phyloP scores from a whole-genome alignment of 2,888 invertebrate genomes.

The Phorcus lineatus region DNA sequence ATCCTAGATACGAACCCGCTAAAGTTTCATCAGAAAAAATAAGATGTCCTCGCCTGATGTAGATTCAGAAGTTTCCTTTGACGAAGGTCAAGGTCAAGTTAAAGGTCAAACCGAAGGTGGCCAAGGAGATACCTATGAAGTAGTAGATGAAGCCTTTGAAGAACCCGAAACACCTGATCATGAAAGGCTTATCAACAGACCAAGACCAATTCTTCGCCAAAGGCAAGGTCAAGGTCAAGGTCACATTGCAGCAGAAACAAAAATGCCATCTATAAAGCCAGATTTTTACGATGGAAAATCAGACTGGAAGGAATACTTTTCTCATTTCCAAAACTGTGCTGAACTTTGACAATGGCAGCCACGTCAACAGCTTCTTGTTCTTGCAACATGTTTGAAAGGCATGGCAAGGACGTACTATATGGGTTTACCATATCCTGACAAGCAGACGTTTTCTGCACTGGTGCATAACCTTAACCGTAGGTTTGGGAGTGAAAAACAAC shows the following conservation, averaged over 20 bases:
- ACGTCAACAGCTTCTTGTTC: not conserved
- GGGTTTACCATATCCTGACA: not conserved
- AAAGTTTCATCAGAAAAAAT: not conserved
- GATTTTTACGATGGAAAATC: not conserved
- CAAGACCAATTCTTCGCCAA: too few relatives aligned
- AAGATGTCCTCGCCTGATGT: not conserved
- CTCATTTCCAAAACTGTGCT: not conserved
- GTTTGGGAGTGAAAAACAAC: conserved; percentile 4
- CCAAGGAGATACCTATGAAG: not conserved
- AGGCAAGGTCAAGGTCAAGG: not conserved
- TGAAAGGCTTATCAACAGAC: too few relatives aligned
- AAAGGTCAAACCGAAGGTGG: not conserved
- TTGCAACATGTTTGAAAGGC: not conserved
- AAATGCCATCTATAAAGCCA: not conserved
- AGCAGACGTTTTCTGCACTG: not conserved
- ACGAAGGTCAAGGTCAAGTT: not conserved
- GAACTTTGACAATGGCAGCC: not conserved
- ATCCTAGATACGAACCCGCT: not conserved
- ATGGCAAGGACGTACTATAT: not conserved
- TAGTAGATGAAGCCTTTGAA: not conserved
- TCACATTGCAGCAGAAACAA: not conserved
- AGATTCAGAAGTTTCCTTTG: not conserved
- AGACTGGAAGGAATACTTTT: not conserved
- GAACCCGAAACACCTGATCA: not conserved
- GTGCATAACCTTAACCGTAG: not conserved